These are phyloP conservation scores for Ctenomys sociabilis DNA, from an alignment of 2,113 vertebrate species.

Conservation along the genomic window DNA sequence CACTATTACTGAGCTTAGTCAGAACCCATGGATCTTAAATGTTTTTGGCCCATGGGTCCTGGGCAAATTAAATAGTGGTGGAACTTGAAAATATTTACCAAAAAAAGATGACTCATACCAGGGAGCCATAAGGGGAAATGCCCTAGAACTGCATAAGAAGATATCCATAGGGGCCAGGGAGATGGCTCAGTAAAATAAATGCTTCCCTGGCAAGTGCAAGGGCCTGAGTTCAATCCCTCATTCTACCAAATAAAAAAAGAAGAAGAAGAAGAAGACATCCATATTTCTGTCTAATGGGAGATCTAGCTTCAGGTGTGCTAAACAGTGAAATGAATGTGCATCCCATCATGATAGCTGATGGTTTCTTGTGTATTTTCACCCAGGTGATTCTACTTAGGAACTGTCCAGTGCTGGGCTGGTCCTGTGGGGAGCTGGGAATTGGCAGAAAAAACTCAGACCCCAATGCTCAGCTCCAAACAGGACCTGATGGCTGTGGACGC, in stretches of 20 bases:
- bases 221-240: too few relatives aligned
- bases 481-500: neutral
- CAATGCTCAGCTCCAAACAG: neutral
- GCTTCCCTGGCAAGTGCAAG: too few relatives aligned
- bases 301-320: constrained; percentile 2
- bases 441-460: neutral
- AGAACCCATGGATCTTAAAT: neutral
- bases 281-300: neutral
- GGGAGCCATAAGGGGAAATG: neutral
- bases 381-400: neutral
- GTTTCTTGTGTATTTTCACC: neutral
- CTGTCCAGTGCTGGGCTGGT: neutral
- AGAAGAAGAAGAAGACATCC: neutral
- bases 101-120: constrained; percentile 21
- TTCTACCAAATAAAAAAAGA: too few relatives aligned
- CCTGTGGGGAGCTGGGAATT: neutral
- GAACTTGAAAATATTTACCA: constrained; percentile 37
- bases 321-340: neutral
- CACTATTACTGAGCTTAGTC: neutral
- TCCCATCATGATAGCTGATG: neutral
- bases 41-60: neutral
- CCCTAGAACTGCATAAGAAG: neutral
- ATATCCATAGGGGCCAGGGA: neutral
- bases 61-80: neutral
- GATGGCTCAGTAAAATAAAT: too few relatives aligned